Conservation (phyloP, 2,888 invertebrate genomes). For the Brachyptera putata region DNA sequence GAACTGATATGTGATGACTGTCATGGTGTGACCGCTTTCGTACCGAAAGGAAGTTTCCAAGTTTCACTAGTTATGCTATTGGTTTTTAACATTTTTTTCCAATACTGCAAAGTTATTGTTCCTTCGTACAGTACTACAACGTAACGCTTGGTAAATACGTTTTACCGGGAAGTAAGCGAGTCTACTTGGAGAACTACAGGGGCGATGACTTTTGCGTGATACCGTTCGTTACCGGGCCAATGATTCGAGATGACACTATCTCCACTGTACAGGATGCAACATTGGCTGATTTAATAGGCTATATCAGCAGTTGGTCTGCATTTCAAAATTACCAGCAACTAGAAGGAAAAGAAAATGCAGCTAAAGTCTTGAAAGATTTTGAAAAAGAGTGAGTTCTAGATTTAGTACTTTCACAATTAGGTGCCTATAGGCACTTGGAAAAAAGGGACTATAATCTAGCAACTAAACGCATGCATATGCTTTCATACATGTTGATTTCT, state of each 20-base stretch:
- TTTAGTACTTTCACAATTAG: slow-evolving; percentile 21
- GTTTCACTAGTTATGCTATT: too few species aligned
- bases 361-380: slow-evolving; percentile 37
- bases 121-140: slow-evolving; percentile 35
- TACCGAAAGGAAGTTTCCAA: too few species aligned
- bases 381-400: slow-evolving; percentile 37
- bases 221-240: slow-evolving; percentile 33
- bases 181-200: slow-evolving; percentile 37
- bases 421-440: background rate
- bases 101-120: too few species aligned
- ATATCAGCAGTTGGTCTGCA: slow-evolving; percentile 41
- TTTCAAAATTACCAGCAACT: slow-evolving; percentile 39
- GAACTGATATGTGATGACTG: too few species aligned
- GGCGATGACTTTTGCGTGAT: slow-evolving; percentile 33
- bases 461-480: background rate
- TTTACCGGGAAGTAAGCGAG: slow-evolving; percentile 36
- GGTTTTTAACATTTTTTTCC: too few species aligned
- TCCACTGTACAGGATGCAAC: slow-evolving; percentile 36
- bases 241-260: slow-evolving; percentile 38
- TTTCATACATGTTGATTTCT: slow-evolving; percentile 27
- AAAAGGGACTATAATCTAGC: too few species aligned
- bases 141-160: slow-evolving; percentile 35
- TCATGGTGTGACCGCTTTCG: too few species aligned
- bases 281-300: slow-evolving; percentile 40
- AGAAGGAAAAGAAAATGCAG: slow-evolving; percentile 38